A percentile compares a stretch with the other conserved stretches of the same genome.
phyloP scores from a whole-genome alignment of 2,797 vertebrate genomes.

The Lindbergichthys nudifrons region DNA sequence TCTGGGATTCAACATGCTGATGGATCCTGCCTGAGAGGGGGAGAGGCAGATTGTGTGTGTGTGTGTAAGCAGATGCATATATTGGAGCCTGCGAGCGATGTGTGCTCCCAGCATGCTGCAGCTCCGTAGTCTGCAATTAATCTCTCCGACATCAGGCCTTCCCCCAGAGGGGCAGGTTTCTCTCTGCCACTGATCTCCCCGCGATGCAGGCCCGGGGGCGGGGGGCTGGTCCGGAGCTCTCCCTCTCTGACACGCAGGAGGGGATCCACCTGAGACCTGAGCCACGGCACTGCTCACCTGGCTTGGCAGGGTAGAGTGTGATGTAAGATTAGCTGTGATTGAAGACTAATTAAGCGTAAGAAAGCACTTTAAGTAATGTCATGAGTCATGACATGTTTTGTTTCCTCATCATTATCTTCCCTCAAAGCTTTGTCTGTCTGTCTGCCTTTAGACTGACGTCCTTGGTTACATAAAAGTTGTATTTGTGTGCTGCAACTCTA shows the following conservation, averaged over 20 bases:
- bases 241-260: slow-evolving; percentile 52
- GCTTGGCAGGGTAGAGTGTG: slow-evolving; percentile 41
- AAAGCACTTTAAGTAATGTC: slow-evolving; percentile 45
- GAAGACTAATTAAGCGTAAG: slow-evolving; percentile 54
- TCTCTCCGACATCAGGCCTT: slow-evolving; percentile 81
- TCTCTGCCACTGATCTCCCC: slow-evolving; percentile 77
- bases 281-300: slow-evolving; percentile 53
- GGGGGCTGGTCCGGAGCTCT: slow-evolving; percentile 66
- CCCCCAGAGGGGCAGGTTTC: slow-evolving; percentile 72
- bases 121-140: slow-evolving; percentile 86
- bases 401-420: slow-evolving; percentile 8
- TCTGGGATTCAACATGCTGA: slow-evolving; percentile 86
- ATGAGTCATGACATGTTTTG: slow-evolving; percentile 41
- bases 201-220: slow-evolving; percentile 57
- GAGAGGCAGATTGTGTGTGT: slow-evolving; percentile 51
- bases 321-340: slow-evolving; percentile 63
- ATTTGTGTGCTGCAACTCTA: slow-evolving; percentile 1
- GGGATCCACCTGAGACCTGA: slow-evolving; percentile 62
- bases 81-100: slow-evolving; percentile 71
- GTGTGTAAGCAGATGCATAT: slow-evolving; percentile 68
- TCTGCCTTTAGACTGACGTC: slow-evolving; percentile 14
- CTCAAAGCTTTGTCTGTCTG: not conserved
- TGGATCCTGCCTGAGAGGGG: slow-evolving; percentile 80
- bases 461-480: slow-evolving; percentile 12
- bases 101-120: slow-evolving; percentile 79